Base-by-base conservation (phyloP, 2,888 invertebrate genomes). In the Salpingus planirostris region DNA sequence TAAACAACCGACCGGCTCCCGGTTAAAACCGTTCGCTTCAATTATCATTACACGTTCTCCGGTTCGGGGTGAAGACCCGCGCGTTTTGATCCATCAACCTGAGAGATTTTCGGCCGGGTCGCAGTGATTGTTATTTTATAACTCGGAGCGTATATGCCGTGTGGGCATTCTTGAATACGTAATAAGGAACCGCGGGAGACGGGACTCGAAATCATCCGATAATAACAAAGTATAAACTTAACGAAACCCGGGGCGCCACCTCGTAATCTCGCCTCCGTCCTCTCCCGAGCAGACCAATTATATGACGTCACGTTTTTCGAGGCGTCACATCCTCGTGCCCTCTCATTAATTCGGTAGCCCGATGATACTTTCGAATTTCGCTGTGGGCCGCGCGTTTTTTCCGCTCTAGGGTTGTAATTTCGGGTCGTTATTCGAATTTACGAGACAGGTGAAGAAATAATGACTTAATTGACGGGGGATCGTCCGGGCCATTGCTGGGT, bases 401-500 rank as follows among this genome's bases (percentile, higher is more conserved):
- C n/a, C n/a, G n/a, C n/a, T n/a, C n/a, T n/a, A n/a, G n/a, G n/a
- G n/a, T n/a, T n/a, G n/a, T n/a, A 47, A 52, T 52, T 42, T 38
- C 31, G 23, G 37, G 47, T 46, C 44, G 42, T n/a, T n/a, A n/a
- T 40, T 38, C 32, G 38, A 48, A 48, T 48, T 44, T 48, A 49
- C 40, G 40, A 48, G 50, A 50, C 52, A 53, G 54, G 53, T 55
- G 54, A 55, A 47, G 46, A 43, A 46, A 48, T 55, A 53, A 55
- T 53, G 39, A 51, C 54, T 52, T 52, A 51, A 55, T 55, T 37
- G 37, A 26, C 23, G 30, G 26, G 35, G 35, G 30, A 30, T 35
- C 27, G 30, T 27, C n/a, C n/a, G n/a, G n/a, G 35, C 30, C 33
- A 29, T n/a, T 8, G n/a, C n/a, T n/a, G n/a, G n/a, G n/a, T n/a